Evolutionary conservation across 2,888 invertebrate genomes (phyloP).

Genomic region (Drosophila rubida): DNA sequence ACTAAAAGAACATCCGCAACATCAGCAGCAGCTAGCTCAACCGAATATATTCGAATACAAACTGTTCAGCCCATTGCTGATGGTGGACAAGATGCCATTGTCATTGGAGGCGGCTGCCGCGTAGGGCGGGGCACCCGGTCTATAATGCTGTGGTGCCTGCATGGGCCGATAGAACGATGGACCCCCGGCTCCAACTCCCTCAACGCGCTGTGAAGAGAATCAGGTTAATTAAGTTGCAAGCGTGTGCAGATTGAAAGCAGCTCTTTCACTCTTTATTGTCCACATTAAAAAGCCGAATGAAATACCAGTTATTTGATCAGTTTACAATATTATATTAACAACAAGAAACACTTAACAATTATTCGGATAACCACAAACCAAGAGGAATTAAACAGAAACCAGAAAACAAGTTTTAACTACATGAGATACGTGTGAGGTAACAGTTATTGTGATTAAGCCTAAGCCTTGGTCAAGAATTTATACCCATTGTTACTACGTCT

Average conservation of each 20-base stretch:
- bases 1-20: conserved; percentile 6
- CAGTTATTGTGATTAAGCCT: conserved; percentile 27
- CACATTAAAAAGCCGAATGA: conserved; percentile 25
- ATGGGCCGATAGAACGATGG: conserved; percentile 87
- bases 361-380: not conserved
- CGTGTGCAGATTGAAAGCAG: conserved; percentile 1
- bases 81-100: conserved; percentile 88
- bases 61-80: conserved; percentile 91
- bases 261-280: conserved; percentile 37
- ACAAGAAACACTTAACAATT: conserved; percentile 35
- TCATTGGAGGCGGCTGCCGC: conserved; percentile 70
- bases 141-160: conserved; percentile 85
- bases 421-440: no score
- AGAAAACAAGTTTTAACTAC: not conserved
- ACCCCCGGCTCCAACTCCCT: conserved; percentile 85
- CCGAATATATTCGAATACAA: conserved; percentile 92
- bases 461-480: conserved; percentile 40
- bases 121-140: conserved; percentile 83
- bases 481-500: conserved; percentile 13
- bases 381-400: not conserved
- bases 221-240: not conserved
- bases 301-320: conserved; percentile 4
- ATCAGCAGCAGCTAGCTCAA: conserved; percentile 82
- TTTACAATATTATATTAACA: conserved; percentile 30
- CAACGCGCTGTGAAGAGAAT: conserved; percentile 87